Percentiles rank a stretch among this genome's conserved stretches.
Conservation (phyloP, 2,797 vertebrate genomes). For the Meda fulgida region DNA sequence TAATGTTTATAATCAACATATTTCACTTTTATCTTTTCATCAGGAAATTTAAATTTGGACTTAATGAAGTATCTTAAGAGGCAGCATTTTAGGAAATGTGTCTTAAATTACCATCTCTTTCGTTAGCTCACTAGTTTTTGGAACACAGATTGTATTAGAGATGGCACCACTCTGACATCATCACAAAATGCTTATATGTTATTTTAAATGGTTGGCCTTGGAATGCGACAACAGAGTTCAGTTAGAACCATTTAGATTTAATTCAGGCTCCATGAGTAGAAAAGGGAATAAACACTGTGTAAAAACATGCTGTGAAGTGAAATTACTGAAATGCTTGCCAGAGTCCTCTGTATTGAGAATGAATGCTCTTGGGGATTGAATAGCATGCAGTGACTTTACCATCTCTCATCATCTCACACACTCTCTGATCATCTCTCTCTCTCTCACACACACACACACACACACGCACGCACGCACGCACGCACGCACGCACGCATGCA, state of each 20-base stretch:
- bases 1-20: background rate
- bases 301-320: background rate
- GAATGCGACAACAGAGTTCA: background rate
- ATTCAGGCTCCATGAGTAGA: background rate
- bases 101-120: background rate
- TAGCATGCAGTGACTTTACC: background rate
- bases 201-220: background rate
- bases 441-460: too few species aligned
- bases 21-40: background rate
- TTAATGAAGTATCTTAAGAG: background rate
- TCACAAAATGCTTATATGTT: background rate
- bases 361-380: background rate
- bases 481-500: background rate
- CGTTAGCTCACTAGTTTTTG: background rate
- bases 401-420: background rate
- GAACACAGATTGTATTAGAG: background rate
- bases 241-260: background rate
- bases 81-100: background rate
- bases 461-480: too few species aligned
- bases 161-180: background rate
- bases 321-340: background rate
- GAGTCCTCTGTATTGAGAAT: background rate
- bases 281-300: background rate
- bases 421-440: conserved; percentile 9
- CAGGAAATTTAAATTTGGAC: background rate